Evolutionary conservation across 2,888 invertebrate species (phyloP).

Genomic region (Pseudanteris insignis): DNA sequence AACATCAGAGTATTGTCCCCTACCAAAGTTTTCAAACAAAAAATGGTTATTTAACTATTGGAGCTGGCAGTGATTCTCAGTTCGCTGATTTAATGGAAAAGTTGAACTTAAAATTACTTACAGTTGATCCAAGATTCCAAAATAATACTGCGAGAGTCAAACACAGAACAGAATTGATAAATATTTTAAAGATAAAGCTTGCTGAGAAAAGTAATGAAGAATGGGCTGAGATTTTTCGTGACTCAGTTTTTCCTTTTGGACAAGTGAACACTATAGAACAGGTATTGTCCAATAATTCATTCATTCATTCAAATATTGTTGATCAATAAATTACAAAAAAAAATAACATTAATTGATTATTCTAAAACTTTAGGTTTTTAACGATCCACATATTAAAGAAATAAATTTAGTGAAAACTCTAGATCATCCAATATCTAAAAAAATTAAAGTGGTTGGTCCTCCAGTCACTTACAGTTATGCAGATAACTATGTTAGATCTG

Average conservation of each 20-base stretch:
- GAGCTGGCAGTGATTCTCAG: conserved; percentile 86
- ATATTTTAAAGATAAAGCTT: conserved; percentile 72
- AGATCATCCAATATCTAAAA: conserved; percentile 75
- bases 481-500: conserved; percentile 74
- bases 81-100: conserved; percentile 78
- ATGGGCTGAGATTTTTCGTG: conserved; percentile 79
- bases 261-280: conserved; percentile 87
- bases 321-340: no score
- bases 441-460: conserved; percentile 83
- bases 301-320: no score
- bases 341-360: no score
- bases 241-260: conserved; percentile 85
- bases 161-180: conserved; percentile 77
- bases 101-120: conserved; percentile 73
- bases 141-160: conserved; percentile 80
- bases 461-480: conserved; percentile 83
- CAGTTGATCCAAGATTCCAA: conserved; percentile 72
- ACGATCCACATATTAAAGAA: conserved; percentile 83
- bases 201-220: conserved; percentile 75
- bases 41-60: conserved; percentile 86
- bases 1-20: conserved; percentile 93
- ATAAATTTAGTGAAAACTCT: conserved; percentile 79
- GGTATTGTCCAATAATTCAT: no score
- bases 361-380: conserved; percentile 81
- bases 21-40: conserved; percentile 88